Evolutionary conservation across 2,888 invertebrate genomes (phyloP).

Genomic region (Sisyra nigra): DNA sequence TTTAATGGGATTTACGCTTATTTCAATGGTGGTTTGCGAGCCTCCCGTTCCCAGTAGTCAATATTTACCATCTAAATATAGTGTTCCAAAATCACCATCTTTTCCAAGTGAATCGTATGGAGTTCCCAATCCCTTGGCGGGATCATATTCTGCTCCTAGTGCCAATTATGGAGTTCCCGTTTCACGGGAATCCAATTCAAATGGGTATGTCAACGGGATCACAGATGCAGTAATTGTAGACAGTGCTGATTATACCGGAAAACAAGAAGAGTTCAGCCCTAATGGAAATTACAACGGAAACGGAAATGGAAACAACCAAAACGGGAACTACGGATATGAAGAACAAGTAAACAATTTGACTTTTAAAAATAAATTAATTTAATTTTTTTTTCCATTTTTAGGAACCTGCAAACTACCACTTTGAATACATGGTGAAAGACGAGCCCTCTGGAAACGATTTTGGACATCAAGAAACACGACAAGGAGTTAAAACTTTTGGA

Average conservation of each 20-base stretch:
- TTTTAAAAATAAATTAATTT: neutral
- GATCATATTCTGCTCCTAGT: neutral
- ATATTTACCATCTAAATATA: slow-evolving; percentile 1
- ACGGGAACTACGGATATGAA: neutral
- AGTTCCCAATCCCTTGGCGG: too few relatives aligned
- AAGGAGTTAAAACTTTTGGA: slow-evolving; percentile 44
- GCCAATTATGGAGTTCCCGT: neutral
- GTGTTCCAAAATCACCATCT: neutral
- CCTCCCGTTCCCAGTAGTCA: neutral
- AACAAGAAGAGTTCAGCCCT: too few relatives aligned
- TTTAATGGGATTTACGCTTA: neutral
- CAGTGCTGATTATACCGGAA: slow-evolving; percentile 14
- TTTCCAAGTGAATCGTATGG: neutral
- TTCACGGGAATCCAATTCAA: neutral
- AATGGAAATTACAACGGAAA: neutral
- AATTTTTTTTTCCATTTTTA: slow-evolving; percentile 17
- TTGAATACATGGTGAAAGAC: slow-evolving; percentile 50
- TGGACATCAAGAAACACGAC: slow-evolving; percentile 45
- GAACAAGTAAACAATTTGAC: neutral
- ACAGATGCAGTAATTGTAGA: slow-evolving; percentile 11
- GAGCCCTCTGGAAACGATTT: slow-evolving; percentile 46
- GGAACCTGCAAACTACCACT: slow-evolving; percentile 52
- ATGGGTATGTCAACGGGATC: neutral
- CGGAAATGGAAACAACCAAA: neutral
- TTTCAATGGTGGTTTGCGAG: neutral